These are phyloP conservation scores for Xestoiulus laeticollis DNA, from an alignment of 2,888 invertebrate species.

Conservation along the genomic window DNA sequence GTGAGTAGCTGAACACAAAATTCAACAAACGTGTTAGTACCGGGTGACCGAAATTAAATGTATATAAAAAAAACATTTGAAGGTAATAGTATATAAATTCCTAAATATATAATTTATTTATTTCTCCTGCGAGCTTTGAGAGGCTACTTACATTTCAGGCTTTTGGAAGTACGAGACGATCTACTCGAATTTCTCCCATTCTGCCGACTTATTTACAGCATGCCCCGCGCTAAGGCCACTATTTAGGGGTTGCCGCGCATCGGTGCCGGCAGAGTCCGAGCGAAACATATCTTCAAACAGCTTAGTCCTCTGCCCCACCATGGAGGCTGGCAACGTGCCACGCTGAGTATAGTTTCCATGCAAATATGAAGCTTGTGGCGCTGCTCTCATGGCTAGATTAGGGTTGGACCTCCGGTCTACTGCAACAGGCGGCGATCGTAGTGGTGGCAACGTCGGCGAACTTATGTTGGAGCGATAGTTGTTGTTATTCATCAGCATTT, in stretches of 20 bases:
- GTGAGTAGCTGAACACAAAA: not conserved
- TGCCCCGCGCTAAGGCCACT: not conserved
- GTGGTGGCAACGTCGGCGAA: not conserved
- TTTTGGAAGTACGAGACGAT: not conserved
- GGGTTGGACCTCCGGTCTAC: not conserved
- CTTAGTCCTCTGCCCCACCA: conserved; percentile 31
- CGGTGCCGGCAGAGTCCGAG: not conserved
- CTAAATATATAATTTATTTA: not conserved
- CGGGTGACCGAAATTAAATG: not conserved
- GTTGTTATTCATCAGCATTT: not conserved
- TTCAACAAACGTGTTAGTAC: not conserved
- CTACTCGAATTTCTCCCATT: not conserved
- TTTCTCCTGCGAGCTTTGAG: not conserved
- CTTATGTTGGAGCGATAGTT: not conserved
- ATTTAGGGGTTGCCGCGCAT: not conserved
- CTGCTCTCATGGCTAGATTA: not conserved
- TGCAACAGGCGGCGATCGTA: not conserved
- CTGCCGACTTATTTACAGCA: not conserved
- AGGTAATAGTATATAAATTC: not conserved
- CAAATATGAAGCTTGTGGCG: conserved; percentile 36
- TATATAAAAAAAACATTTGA: not conserved
- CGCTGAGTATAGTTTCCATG: conserved; percentile 19
- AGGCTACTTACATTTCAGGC: not conserved
- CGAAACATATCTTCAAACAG: conserved; percentile 42
- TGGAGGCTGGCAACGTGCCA: not conserved